Percentiles rank a stretch among this genome's conserved stretches.
Conservation (phyloP, 2,797 vertebrate genomes). For the Silurus lanzhouensis region DNA sequence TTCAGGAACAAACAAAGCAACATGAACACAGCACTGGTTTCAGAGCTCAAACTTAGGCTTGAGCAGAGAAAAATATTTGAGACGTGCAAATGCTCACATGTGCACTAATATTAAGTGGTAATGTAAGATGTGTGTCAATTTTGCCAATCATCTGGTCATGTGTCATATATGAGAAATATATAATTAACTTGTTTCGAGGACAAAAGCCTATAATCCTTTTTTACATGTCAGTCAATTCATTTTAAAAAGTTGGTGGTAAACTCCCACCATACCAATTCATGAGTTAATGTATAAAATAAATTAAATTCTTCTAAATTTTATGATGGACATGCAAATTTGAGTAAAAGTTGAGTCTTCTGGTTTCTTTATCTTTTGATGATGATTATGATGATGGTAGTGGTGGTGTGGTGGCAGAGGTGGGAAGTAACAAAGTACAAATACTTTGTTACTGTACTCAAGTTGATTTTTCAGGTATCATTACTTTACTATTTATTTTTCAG, state of each 20-base stretch:
- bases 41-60: conserved; percentile 92
- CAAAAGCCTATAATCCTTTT: conserved; percentile 20
- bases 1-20: conserved; percentile 66
- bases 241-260: neutral
- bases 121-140: neutral
- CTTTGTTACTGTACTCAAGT: too few species aligned
- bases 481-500: too few species aligned
- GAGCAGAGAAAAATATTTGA: conserved; percentile 80
- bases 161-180: conserved; percentile 36
- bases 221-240: neutral
- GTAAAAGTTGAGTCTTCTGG: neutral
- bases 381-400: too few species aligned
- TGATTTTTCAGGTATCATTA: too few species aligned
- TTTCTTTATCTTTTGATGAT: neutral
- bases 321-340: neutral
- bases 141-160: neutral
- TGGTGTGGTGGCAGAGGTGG: too few species aligned
- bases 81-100: neutral
- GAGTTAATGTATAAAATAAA: neutral
- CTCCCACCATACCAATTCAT: neutral
- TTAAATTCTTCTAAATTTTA: neutral
- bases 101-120: neutral
- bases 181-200: neutral
- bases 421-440: too few species aligned
- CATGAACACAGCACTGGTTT: conserved; percentile 85